Percentiles rank a stretch among this genome's conserved stretches.
phyloP scores from a whole-genome alignment of 2,888 invertebrate species.

The Tipula lateralis region DNA sequence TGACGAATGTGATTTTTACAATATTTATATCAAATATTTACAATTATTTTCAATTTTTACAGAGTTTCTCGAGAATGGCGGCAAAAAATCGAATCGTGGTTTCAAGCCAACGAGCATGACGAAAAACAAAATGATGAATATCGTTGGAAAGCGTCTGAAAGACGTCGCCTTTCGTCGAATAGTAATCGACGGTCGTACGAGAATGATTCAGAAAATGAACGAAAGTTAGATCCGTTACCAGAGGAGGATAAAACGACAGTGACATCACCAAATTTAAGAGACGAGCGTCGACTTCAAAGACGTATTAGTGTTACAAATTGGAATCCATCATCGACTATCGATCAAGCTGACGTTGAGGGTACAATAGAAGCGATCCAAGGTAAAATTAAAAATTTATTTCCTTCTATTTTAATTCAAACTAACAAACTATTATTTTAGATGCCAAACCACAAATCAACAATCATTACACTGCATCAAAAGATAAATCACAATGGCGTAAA shows the following conservation, averaged over 20 bases:
- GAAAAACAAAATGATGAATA: slow-evolving; percentile 68
- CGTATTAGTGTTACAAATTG: slow-evolving; percentile 55
- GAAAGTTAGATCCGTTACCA: slow-evolving; percentile 68
- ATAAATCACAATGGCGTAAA: slow-evolving; percentile 73
- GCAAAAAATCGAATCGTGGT: slow-evolving; percentile 87
- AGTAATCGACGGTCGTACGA: slow-evolving; percentile 74
- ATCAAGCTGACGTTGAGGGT: slow-evolving; percentile 75
- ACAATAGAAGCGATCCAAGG: slow-evolving; percentile 85
- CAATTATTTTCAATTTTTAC: slow-evolving; percentile 29
- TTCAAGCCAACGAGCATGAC: slow-evolving; percentile 78
- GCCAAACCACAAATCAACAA: slow-evolving; percentile 31
- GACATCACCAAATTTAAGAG: slow-evolving; percentile 38
- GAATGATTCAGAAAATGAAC: slow-evolving; percentile 82
- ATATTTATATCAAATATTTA: not conserved
- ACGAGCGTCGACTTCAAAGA: slow-evolving; percentile 58
- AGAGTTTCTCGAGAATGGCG: slow-evolving; percentile 70
- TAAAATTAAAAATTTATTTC: slow-evolving; percentile 43
- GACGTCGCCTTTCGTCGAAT: slow-evolving; percentile 58
- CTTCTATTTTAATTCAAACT: not conserved
- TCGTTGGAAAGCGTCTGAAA: slow-evolving; percentile 37
- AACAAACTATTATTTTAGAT: slow-evolving; percentile 34
- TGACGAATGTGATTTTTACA: not conserved
- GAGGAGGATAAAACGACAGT: slow-evolving; percentile 59
- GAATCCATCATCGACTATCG: slow-evolving; percentile 72
- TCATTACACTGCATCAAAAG: slow-evolving; percentile 42